Base-by-base conservation (phyloP, 2,113 vertebrate species). In the Vanacampus margaritifer region DNA sequence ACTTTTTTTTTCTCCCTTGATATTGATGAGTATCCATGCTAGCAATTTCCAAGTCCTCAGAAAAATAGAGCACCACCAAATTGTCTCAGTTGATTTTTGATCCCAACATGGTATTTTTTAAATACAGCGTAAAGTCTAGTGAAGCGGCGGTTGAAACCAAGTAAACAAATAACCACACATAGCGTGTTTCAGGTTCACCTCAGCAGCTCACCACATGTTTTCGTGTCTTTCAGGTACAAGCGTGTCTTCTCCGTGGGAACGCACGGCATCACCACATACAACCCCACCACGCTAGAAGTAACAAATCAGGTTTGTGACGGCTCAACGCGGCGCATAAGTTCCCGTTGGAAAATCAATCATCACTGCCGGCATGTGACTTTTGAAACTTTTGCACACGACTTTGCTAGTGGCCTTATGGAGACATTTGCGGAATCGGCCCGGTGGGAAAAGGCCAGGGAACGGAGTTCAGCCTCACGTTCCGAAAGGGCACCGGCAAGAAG, bases 391-490 rank as follows among this genome's bases (percentile, higher is more conserved):
- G 13, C 26, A 7, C 43, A 1, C 19, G 73, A 0, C 64, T 1
- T n/a, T 71, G 2, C 17, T 83, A 99, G 97, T 99, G 97, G 97
- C 95, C 95, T 93, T 99, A 99, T 83, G 96, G 96, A 88, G 97
- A 99, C 86, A 97, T 99, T 88, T 99, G 97, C 63, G 93, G 93
- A 72, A 94, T 99, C 85, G 89, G 93, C 45, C 97, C 97, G 1
- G 96, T 98, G 65, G 97, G 97, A 75, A 98, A 94, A 91, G 97
- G 97, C 81, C 97, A 99, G 86, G 97, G 97, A 75, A 94, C 96
- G 36, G 97, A 99, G 88, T 99, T 99, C 80, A 97, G 90, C 86
- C 95, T 99, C 84, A 98, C 96, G 19, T 98, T 99, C 91, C 95
- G 96, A 43, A 99, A 98, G 86, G 95, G 97, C 64, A 96, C 93